Conservation (phyloP, 2,888 invertebrate species). For the Sceliomorpha sp. region DNA sequence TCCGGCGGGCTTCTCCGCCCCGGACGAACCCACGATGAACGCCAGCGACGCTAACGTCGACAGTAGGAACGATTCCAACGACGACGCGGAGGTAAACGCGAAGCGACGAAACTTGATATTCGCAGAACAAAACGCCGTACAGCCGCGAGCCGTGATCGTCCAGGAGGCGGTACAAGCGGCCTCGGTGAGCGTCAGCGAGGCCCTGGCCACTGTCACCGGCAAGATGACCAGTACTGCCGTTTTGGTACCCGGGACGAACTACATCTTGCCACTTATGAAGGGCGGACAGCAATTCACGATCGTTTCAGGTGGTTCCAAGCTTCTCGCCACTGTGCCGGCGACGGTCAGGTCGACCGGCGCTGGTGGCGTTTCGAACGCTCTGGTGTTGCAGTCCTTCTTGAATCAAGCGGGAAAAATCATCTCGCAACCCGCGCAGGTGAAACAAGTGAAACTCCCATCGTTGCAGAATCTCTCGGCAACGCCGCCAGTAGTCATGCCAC, state of each 20-base stretch:
- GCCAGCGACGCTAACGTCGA: conserved; percentile 67
- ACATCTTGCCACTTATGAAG: conserved; percentile 87
- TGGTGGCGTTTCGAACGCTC: conserved; percentile 83
- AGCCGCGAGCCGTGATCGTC: conserved; percentile 74
- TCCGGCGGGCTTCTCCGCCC: conserved; percentile 74
- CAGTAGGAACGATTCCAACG: conserved; percentile 71
- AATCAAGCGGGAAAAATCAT: conserved; percentile 83
- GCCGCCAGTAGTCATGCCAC: conserved; percentile 68
- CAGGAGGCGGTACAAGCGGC: conserved; percentile 73
- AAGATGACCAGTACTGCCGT: conserved; percentile 85
- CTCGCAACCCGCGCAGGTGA: conserved; percentile 67
- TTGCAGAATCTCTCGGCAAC: conserved; percentile 67
- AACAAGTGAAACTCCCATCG: conserved; percentile 74
- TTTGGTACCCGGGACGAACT: conserved; percentile 86
- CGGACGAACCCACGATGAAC: conserved; percentile 68
- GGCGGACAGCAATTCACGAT: conserved; percentile 87
- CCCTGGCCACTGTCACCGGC: conserved; percentile 84
- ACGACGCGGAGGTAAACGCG: conserved; percentile 70
- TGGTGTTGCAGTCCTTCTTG: conserved; percentile 85
- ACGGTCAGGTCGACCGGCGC: conserved; percentile 67
- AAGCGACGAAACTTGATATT: conserved; percentile 75
- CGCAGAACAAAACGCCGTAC: conserved; percentile 72
- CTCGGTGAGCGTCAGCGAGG: conserved; percentile 82
- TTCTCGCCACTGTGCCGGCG: conserved; percentile 76
- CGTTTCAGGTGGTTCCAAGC: conserved; percentile 86